Conservation (phyloP, 2,888 invertebrate genomes). For the Panzeria rudis region DNA sequence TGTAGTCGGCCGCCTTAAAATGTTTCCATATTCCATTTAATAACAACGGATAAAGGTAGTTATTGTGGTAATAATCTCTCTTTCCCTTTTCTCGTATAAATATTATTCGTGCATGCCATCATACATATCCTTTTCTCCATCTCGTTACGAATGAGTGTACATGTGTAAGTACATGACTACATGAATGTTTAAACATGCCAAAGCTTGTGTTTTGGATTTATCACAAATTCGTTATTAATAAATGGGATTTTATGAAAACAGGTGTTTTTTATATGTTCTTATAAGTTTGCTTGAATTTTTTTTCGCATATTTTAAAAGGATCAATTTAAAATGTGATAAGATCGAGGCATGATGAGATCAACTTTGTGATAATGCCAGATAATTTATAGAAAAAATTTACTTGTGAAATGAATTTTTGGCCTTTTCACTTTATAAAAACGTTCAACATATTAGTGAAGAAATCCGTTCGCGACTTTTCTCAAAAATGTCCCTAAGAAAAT, state of each 20-base stretch:
- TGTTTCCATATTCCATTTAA: conserved; percentile 65
- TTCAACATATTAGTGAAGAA: no score
- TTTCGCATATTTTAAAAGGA: no score
- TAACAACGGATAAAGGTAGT: conserved; percentile 69
- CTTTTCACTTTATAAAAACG: no score
- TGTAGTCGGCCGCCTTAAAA: conserved; percentile 60
- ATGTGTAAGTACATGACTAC: conserved; percentile 47
- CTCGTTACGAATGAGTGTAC: conserved; percentile 20
- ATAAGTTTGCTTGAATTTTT: not conserved
- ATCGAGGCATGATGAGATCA: not conserved
- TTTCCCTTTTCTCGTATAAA: not conserved
- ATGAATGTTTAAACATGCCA: conserved; percentile 55
- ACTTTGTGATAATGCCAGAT: not conserved
- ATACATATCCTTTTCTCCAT: conserved; percentile 1
- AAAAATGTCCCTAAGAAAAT: no score
- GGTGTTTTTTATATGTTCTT: conserved; percentile 10
- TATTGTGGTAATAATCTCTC: conserved; percentile 67
- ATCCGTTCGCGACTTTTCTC: no score
- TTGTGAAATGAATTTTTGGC: no score
- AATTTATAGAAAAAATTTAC: no score
- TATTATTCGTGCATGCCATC: not conserved
- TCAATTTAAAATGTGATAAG: no score
- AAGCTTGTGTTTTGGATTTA: conserved; percentile 58
- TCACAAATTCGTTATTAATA: conserved; percentile 25
- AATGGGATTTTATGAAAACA: not conserved